Percentiles rank a stretch among this genome's conserved stretches.
These are phyloP conservation scores for Cheilosia urbana DNA, from an alignment of 2,888 invertebrate species.

Conservation along the genomic window DNA sequence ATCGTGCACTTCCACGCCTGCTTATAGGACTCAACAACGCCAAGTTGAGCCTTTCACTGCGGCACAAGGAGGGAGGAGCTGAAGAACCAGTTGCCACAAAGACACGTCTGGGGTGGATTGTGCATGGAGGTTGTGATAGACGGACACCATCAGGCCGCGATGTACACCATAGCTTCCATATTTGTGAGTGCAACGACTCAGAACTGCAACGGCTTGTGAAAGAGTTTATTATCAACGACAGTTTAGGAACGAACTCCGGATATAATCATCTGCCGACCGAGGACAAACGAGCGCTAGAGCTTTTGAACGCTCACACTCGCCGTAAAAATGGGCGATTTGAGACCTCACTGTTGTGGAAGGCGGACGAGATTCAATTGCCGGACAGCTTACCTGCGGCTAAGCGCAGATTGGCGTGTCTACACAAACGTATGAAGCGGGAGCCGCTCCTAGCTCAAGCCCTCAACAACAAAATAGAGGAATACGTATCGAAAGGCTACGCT, in stretches of 20 bases:
- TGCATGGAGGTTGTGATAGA: neutral
- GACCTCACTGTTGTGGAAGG: neutral
- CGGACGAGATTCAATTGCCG: slow-evolving; percentile 8
- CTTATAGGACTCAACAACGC: slow-evolving; percentile 23
- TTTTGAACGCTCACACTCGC: neutral
- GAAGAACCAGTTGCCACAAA: slow-evolving; percentile 7
- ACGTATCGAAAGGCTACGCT: slow-evolving; percentile 3
- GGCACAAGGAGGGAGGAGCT: neutral
- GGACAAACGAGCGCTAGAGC: neutral
- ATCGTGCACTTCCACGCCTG: neutral
- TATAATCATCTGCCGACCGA: neutral
- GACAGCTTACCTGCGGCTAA: slow-evolving; percentile 1
- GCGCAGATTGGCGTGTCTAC: slow-evolving; percentile 3
- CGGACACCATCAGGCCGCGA: neutral
- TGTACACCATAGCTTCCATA: neutral
- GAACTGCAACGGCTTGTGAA: no score
- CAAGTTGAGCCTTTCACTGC: neutral
- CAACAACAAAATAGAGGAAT: neutral
- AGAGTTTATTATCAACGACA: no score
- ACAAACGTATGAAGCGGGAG: neutral
- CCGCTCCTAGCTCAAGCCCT: neutral
- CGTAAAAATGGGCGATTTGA: slow-evolving; percentile 5
- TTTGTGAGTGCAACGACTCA: neutral
- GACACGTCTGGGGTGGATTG: slow-evolving; percentile 12
- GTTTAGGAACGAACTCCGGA: no score